Evolutionary conservation across 2,888 invertebrate species (phyloP), one percentile per base, ranked within the genome.

Genomic region (Chironomus riparius): DNA sequence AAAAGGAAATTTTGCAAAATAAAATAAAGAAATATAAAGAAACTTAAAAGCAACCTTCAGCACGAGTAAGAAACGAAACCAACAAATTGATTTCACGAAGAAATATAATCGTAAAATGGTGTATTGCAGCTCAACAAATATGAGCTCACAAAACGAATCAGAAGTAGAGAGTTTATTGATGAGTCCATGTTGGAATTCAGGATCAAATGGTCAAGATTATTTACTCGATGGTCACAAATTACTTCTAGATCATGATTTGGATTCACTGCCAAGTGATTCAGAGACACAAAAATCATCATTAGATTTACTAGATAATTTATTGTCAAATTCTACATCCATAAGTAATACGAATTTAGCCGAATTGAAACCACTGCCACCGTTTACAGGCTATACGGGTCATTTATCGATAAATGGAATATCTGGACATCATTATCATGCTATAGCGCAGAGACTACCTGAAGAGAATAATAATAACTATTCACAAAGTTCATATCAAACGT

Each of bases 331-430:
- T 21, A 85, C 62, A 10, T 48, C 50, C 15, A 88, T 89, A 62
- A 81, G 86, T 3, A 85, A 85, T 77, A 86, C 87, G 5, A 85
- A 85, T 79, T 86, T 94, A 78, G 92, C 94, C 48, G 95, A 95
- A 81, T 86, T 94, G 78, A 95, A 94, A 82, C 91, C 92, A 0
- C 85, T 95, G 79, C 94, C 94, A 4, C 94, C 95, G 4, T 94
- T 94, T 83, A 92, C 93, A 68, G 92, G 91, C 38, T 93, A 93
- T 84, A 93, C 94, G 18, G 92, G 72, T 72, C 92, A 94, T 80
- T 85, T 94, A 77, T 92, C 92, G 79, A 94, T 94, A 83, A 94
- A 94, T 84, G 93, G 93, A 76, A 93, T 94, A 80, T 92, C 92
- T 74, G 94, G 94, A 1, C 93, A 93, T 82, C 94, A 94, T 82